Evolutionary conservation across 2,797 vertebrate species (phyloP).

Genomic region (Leucoraja ocellata): DNA sequence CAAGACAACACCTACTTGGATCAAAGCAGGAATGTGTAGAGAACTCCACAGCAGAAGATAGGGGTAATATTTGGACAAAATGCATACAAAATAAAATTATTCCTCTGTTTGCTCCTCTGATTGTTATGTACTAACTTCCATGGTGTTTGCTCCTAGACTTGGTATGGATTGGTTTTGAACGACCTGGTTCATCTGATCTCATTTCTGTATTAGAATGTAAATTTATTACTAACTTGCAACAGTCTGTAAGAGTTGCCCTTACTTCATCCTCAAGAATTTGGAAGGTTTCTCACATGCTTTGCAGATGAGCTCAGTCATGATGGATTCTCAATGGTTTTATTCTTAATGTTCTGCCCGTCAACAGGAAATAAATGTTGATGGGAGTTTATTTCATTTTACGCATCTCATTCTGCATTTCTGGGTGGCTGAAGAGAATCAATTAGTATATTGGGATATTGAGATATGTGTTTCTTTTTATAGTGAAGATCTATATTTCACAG

Average conservation of each 20-base stretch:
- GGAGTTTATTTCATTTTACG: background rate
- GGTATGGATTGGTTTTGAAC: background rate
- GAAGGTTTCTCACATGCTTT: background rate
- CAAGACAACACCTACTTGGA: background rate
- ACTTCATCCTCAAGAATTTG: background rate
- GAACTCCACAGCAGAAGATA: background rate
- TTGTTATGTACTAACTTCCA: background rate
- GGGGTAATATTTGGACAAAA: background rate
- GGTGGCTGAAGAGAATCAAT: background rate
- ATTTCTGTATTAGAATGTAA: background rate
- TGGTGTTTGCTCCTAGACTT: background rate
- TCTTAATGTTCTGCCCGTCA: background rate
- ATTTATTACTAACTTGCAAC: background rate
- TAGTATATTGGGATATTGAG: background rate
- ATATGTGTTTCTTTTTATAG: background rate
- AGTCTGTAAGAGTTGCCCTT: background rate
- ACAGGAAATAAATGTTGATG: background rate
- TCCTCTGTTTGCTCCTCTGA: background rate
- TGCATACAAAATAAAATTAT: background rate
- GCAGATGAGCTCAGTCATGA: background rate
- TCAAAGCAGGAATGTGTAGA: background rate
- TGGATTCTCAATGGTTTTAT: background rate
- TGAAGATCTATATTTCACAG: background rate
- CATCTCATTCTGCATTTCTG: background rate
- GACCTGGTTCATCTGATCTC: background rate